Evolutionary conservation across 2,113 vertebrate species (phyloP).

Genomic region (Pygoscelis adeliae): DNA sequence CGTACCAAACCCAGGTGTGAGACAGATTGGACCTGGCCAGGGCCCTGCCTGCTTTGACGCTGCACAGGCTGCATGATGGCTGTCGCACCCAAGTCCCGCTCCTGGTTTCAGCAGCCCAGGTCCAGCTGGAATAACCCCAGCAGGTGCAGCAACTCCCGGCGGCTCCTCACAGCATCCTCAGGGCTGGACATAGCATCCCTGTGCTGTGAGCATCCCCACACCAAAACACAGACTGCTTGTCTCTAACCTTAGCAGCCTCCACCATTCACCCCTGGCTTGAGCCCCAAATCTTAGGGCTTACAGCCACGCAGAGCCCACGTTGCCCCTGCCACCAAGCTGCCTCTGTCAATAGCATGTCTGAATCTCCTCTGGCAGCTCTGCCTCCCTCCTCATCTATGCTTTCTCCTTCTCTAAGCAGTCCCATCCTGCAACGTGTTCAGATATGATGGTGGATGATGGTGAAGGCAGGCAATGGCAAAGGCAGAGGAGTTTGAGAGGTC

Average conservation of each 20-base stretch:
- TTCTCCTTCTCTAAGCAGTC: background rate
- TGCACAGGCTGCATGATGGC: background rate
- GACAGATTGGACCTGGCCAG: background rate
- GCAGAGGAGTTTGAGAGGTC: background rate
- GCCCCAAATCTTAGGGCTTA: background rate
- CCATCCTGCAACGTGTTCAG: background rate
- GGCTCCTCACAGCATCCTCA: background rate
- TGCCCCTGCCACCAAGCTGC: background rate
- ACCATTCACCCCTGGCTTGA: background rate
- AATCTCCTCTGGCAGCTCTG: background rate
- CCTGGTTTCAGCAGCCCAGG: slow-evolving; percentile 17
- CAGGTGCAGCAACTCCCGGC: background rate
- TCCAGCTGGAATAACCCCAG: background rate
- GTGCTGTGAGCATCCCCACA: background rate
- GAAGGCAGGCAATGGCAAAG: background rate
- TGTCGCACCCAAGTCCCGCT: background rate
- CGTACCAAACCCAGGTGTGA: background rate
- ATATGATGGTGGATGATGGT: fast-evolving
- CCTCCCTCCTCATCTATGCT: background rate
- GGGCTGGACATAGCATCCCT: background rate
- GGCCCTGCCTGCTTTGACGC: background rate
- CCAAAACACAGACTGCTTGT: background rate
- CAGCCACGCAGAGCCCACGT: background rate
- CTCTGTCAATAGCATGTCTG: background rate
- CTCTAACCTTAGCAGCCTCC: background rate